Percentiles rank a stretch among this genome's conserved stretches.
Evolutionary conservation across 1,140 invertebrate genomes (phyloP).

Genomic region (Brachionus asplanchnoidis): DNA sequence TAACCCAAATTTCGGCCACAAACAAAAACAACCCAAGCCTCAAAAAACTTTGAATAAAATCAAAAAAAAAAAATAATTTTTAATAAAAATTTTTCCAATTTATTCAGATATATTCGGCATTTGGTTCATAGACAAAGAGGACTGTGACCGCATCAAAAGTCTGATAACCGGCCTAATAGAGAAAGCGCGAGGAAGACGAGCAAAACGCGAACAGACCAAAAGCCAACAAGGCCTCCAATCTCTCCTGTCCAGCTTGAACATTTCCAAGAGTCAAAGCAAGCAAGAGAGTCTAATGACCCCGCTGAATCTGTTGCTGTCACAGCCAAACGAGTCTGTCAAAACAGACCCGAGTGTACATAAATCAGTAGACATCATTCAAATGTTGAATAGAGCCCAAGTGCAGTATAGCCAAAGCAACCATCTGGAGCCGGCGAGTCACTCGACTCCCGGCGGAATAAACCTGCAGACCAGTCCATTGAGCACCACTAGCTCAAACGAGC

Average conservation of each 20-base stretch:
- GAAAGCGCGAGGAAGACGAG: not conserved
- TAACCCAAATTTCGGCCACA: no score
- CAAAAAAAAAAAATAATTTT: not conserved
- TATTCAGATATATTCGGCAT: constrained; percentile 35
- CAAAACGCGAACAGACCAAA: constrained; percentile 11
- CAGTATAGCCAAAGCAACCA: not conserved
- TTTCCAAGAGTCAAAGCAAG: not conserved
- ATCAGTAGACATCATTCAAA: constrained; percentile 24
- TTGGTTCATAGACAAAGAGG: constrained; percentile 39
- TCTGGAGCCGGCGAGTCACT: constrained; percentile 21
- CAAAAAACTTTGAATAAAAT: no score
- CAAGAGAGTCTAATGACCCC: not conserved
- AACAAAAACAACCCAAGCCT: no score
- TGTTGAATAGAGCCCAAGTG: constrained; percentile 36
- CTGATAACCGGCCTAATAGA: not conserved
- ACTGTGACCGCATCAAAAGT: constrained; percentile 16
- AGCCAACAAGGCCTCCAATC: not conserved
- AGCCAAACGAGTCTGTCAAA: not conserved
- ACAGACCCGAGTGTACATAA: not conserved
- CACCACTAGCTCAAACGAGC: constrained; percentile 6
- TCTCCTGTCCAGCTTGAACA: not conserved
- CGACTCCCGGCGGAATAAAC: not conserved
- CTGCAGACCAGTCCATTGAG: constrained; percentile 11
- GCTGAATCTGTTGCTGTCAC: not conserved
- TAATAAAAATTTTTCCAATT: not conserved